These are phyloP conservation scores for Oscheius sp. DNA, from an alignment of 2,888 invertebrate genomes.

Conservation along the genomic window DNA sequence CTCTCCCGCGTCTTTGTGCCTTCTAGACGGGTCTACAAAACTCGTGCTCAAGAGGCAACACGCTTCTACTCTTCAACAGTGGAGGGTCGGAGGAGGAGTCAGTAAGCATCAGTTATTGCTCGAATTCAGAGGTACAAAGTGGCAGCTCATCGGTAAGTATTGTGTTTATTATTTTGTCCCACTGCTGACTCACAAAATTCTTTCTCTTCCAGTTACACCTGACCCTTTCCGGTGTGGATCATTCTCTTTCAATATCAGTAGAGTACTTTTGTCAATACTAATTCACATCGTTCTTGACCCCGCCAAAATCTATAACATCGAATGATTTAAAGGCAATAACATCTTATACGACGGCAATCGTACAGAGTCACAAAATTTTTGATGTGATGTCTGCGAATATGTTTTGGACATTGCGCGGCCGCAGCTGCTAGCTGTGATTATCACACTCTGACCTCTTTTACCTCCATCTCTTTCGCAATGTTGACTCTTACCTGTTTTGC, in stretches of 20 bases:
- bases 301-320: no score
- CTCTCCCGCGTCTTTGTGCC: conserved; percentile 78
- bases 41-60: conserved; percentile 75
- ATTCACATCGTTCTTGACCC: no score
- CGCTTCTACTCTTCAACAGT: conserved; percentile 79
- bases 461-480: neutral
- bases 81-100: conserved; percentile 79
- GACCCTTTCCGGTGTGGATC: neutral
- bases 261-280: neutral
- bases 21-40: conserved; percentile 79
- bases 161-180: neutral
- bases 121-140: conserved; percentile 79
- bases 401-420: conserved; percentile 19
- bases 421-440: conserved; percentile 22
- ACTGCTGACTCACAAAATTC: conserved; percentile 2
- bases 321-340: no score
- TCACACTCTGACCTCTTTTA: conserved; percentile 19
- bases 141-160: conserved; percentile 74
- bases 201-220: neutral
- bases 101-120: conserved; percentile 79
- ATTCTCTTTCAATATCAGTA: neutral
- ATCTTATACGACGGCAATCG: no score
- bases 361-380: conserved; percentile 8
- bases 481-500: no score
- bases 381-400: conserved; percentile 13